Evolutionary conservation across 2,888 invertebrate genomes (phyloP), one percentile per base, ranked within the genome.

Genomic region (Dasypolia templi): DNA sequence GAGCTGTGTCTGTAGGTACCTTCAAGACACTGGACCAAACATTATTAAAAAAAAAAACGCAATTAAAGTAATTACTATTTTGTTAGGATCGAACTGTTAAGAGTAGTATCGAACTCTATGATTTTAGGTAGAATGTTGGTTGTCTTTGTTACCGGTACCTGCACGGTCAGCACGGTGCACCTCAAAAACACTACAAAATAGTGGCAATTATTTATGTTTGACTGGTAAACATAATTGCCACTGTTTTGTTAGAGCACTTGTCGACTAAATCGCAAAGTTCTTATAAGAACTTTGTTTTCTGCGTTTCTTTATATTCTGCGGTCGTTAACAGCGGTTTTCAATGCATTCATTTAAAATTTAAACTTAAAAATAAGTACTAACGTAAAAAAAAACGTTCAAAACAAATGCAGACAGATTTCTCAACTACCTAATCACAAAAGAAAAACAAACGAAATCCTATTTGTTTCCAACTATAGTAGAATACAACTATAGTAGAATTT

Each of bases 401-500:
- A 55, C 46, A 68, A 65, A 58, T 29, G 14, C 44, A 51, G 77
- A 66, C 51, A 66, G 39, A 59, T 39, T 61, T 26, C 19, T n/a
- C 5, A 55, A 55, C 56, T 46, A 55, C 49, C 56, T 46, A 70
- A 49, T 35, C 7, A 17, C 17, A 77, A 63, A 77, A 81, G n/a
- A 63, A 72, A 75, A 78, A 77, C 53, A 55, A 69, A 32, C 44
- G 11, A 63, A 79, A 79, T 79, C 58, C 75, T 79, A 81, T 74
- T 79, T 74, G 72, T 69, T 70, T 76, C 75, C 76, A 73, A 72
- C 51, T 80, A 79, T 79, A 72, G 77, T 80, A n/a, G n/a, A n/a
- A 53, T 53, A 53, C n/a, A 56, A 17, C n/a, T 86, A 81, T 86
- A n/a, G n/a, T n/a, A n/a, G n/a, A n/a, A 86, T 90, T 89, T 88